These are phyloP conservation scores for Drosophila truncata DNA, from an alignment of 1,140 invertebrate species.

Conservation along the genomic window DNA sequence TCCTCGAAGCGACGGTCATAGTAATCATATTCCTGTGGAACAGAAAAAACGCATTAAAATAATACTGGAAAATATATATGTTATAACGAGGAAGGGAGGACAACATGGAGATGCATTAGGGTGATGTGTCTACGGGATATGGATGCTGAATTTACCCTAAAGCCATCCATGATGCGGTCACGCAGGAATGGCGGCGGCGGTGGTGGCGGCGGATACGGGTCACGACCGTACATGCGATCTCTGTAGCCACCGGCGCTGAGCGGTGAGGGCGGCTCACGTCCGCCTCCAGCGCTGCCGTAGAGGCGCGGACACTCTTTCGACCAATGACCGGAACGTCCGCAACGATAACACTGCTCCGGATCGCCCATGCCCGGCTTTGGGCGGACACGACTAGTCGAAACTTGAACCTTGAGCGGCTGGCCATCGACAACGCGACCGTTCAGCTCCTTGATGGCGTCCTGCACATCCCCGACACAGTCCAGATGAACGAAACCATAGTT, in stretches of 20 bases:
- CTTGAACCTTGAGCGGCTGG: slow-evolving; percentile 95
- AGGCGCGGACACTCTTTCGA: slow-evolving; percentile 95
- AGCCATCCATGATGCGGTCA: slow-evolving; percentile 94
- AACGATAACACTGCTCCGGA: slow-evolving; percentile 97
- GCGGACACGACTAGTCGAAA: slow-evolving; percentile 95
- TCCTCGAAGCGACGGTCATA: slow-evolving; percentile 92
- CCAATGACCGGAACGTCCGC: slow-evolving; percentile 97
- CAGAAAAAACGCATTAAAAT: slow-evolving; percentile 5
- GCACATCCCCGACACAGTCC: slow-evolving; percentile 92
- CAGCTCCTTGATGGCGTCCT: slow-evolving; percentile 94
- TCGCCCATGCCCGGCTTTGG: slow-evolving; percentile 98
- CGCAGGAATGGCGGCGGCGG: slow-evolving; percentile 94
- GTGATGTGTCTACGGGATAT: slow-evolving; percentile 54
- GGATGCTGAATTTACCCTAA: slow-evolving; percentile 88
- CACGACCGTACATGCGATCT: slow-evolving; percentile 93
- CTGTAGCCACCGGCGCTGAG: slow-evolving; percentile 87
- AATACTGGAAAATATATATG: background rate
- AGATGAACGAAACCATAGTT: slow-evolving; percentile 97
- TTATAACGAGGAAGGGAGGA: background rate
- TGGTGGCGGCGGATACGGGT: slow-evolving; percentile 93
- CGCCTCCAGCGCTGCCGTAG: slow-evolving; percentile 89
- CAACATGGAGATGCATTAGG: background rate
- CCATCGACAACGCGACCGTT: slow-evolving; percentile 94
- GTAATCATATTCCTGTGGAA: slow-evolving; percentile 91
- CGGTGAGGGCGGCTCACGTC: slow-evolving; percentile 75